Conservation (phyloP, 2,888 invertebrate genomes). For the Melanophora roralis region DNA sequence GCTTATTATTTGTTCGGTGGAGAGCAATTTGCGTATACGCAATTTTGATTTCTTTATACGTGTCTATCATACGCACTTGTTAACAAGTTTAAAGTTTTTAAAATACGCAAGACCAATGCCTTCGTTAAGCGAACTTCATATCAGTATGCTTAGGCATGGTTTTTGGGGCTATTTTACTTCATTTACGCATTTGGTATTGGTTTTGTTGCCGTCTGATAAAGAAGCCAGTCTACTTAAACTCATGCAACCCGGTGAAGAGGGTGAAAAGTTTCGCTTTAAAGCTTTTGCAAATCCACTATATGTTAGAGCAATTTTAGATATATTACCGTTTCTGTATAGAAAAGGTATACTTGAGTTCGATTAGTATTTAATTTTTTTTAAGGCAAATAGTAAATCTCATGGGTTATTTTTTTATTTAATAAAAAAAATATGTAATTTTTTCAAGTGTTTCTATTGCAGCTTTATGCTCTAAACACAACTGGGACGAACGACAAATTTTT, state of each 20-base stretch:
- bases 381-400: constrained; percentile 17
- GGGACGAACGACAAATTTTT: too few relatives aligned
- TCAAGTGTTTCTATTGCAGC: too few relatives aligned
- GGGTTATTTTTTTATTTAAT: too few relatives aligned
- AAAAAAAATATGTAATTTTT: too few relatives aligned
- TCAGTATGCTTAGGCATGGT: constrained; percentile 72
- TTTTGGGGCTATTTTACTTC: constrained; percentile 72
- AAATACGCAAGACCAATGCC: constrained; percentile 71
- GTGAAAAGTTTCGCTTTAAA: constrained; percentile 70
- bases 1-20: constrained; percentile 72
- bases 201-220: constrained; percentile 71
- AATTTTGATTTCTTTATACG: constrained; percentile 73
- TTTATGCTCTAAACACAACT: too few relatives aligned
- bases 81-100: constrained; percentile 70
- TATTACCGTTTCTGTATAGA: constrained; percentile 73
- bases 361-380: not conserved
- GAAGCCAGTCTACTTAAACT: constrained; percentile 69
- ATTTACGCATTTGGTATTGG: constrained; percentile 69
- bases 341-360: constrained; percentile 71
- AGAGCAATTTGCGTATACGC: constrained; percentile 70
- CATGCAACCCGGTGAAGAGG: constrained; percentile 69
- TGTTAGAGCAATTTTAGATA: constrained; percentile 70
- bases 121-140: constrained; percentile 71
- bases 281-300: constrained; percentile 74
- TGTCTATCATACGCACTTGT: constrained; percentile 72